Evolutionary conservation across 2,797 vertebrate species (phyloP).

Genomic region (Cacajao melanocephalus): DNA sequence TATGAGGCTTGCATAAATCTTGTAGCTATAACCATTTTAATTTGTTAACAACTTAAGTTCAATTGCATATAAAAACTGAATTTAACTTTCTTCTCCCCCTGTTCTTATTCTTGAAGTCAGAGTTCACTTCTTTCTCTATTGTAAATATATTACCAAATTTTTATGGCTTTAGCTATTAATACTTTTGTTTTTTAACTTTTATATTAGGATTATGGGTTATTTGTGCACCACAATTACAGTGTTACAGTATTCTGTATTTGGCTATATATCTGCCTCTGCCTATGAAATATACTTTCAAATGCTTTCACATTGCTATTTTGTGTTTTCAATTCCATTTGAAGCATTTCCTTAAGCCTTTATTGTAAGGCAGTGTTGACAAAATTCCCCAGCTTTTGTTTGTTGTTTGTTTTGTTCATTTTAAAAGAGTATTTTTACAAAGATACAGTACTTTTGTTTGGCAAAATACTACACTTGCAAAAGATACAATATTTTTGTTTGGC

Average conservation of each 20-base stretch:
- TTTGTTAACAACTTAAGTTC: background rate
- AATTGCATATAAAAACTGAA: background rate
- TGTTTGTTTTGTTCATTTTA: background rate
- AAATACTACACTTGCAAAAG: too few relatives aligned
- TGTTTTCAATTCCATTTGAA: background rate
- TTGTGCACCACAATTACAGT: background rate
- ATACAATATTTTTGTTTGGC: background rate
- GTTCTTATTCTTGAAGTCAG: background rate
- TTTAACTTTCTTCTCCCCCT: background rate
- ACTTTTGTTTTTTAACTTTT: background rate
- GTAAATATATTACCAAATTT: background rate
- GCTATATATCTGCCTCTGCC: background rate
- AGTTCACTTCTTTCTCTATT: background rate
- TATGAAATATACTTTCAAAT: background rate
- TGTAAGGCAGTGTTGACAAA: background rate
- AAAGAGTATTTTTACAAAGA: background rate
- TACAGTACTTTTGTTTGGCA: too few relatives aligned
- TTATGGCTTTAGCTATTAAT: background rate
- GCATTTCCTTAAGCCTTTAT: background rate
- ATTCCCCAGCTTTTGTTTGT: background rate
- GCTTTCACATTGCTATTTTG: background rate
- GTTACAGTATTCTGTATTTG: background rate
- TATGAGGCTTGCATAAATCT: background rate
- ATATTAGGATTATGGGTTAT: background rate
- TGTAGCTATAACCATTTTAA: background rate